These are phyloP conservation scores for Electrona antarctica DNA, from an alignment of 2,113 vertebrate species.

Conservation along the genomic window DNA sequence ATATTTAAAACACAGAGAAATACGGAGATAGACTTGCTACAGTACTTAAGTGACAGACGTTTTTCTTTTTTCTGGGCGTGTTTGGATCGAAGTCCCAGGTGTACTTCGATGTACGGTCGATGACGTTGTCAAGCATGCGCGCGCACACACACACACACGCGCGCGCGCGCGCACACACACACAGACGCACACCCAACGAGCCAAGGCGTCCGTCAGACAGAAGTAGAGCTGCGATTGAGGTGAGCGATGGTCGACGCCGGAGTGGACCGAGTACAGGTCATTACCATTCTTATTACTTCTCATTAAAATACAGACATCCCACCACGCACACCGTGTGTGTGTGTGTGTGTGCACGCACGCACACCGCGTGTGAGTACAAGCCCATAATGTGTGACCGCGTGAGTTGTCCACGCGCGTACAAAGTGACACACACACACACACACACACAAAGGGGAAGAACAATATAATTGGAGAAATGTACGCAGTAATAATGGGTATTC, in stretches of 20 bases:
- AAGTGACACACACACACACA: slow-evolving; percentile 60
- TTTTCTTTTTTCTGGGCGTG: too few species aligned
- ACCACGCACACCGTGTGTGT: slow-evolving; percentile 37
- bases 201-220: too few species aligned
- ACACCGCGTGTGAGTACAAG: slow-evolving; percentile 51
- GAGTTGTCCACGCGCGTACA: slow-evolving; percentile 33
- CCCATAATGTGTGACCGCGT: slow-evolving; percentile 30
- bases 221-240: too few species aligned
- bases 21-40: too few species aligned
- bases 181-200: too few species aligned
- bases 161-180: too few species aligned
- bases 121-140: too few species aligned
- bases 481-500: slow-evolving; percentile 99
- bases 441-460: slow-evolving; percentile 87
- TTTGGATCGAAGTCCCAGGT: too few species aligned
- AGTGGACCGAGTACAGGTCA: slow-evolving; percentile 66
- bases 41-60: too few species aligned
- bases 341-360: slow-evolving; percentile 30
- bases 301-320: slow-evolving; percentile 80
- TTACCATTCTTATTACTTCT: slow-evolving; percentile 83
- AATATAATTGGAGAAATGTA: slow-evolving; percentile 98
- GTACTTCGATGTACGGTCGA: too few species aligned
- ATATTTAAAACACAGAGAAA: too few species aligned
- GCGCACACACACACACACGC: too few species aligned
- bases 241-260: neutral